phyloP scores from a whole-genome alignment of 2,888 invertebrate species.

The Megalurothrips usitatus region DNA sequence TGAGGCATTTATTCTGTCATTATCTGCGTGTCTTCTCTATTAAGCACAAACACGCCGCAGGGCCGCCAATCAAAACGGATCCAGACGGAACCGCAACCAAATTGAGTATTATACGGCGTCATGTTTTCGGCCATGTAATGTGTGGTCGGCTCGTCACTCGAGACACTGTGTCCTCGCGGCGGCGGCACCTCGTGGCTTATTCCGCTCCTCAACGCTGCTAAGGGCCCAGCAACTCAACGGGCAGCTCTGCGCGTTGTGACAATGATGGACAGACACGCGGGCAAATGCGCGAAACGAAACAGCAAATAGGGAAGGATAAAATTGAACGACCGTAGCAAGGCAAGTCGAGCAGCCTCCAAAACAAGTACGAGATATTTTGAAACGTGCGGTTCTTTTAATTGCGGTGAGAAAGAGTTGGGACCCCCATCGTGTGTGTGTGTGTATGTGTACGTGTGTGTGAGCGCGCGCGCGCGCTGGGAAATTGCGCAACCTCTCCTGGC shows the following conservation, averaged over 20 bases:
- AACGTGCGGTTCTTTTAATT: constrained; percentile 10
- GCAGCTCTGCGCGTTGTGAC: no score
- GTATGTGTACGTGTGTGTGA: background rate
- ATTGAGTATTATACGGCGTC: background rate
- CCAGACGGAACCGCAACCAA: background rate
- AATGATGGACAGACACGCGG: no score
- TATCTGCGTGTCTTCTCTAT: background rate
- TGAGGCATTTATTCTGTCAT: constrained; percentile 2
- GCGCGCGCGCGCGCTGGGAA: background rate
- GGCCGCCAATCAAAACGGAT: background rate
- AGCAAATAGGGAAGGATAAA: no score
- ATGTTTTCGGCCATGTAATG: background rate
- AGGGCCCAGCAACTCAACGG: no score
- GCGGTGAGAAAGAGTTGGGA: constrained; percentile 13
- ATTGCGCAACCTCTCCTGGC: constrained; percentile 5
- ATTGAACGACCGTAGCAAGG: no score
- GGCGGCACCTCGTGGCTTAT: no score
- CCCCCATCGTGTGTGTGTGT: background rate
- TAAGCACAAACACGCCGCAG: background rate
- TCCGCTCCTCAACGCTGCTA: no score
- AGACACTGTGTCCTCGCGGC: no score
- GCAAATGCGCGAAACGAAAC: no score
- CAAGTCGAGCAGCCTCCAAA: background rate
- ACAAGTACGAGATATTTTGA: constrained; percentile 20
- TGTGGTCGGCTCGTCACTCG: no score